Conservation (phyloP, 2,888 invertebrate genomes). For the Octodonta nipae region DNA sequence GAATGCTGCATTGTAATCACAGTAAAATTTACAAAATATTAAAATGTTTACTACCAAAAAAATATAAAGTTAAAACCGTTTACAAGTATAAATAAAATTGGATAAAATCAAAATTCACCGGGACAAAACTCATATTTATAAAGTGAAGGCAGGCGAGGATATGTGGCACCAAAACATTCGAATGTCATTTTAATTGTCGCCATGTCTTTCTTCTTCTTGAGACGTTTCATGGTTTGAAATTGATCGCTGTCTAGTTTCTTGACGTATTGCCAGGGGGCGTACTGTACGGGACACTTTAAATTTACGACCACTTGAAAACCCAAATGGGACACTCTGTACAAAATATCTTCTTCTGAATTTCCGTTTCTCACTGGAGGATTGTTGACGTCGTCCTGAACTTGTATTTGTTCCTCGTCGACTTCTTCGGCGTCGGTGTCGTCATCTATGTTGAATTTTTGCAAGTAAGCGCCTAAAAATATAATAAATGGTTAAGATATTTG, state of each 20-base stretch:
- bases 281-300: constrained; percentile 23
- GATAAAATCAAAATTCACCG: too few species aligned
- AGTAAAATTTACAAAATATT: too few species aligned
- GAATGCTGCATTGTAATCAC: too few species aligned
- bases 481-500: too few species aligned
- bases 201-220: constrained; percentile 12
- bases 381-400: constrained; percentile 11
- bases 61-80: too few species aligned
- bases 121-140: constrained; percentile 20
- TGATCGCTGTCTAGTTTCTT: constrained; percentile 10
- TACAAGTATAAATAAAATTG: too few species aligned
- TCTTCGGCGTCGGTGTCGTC: constrained; percentile 19
- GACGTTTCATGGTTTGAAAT: constrained; percentile 6
- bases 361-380: constrained; percentile 7
- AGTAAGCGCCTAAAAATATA: constrained; percentile 25
- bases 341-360: constrained; percentile 14
- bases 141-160: constrained; percentile 23
- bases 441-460: constrained; percentile 23
- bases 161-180: constrained; percentile 25
- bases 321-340: constrained; percentile 18
- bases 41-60: too few species aligned
- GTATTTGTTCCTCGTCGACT: constrained; percentile 15
- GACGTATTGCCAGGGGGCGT: constrained; percentile 22
- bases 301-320: constrained; percentile 24
- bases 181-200: constrained; percentile 20